Conservation (phyloP, 2,888 invertebrate species). For the Petrophora chlorosata region DNA sequence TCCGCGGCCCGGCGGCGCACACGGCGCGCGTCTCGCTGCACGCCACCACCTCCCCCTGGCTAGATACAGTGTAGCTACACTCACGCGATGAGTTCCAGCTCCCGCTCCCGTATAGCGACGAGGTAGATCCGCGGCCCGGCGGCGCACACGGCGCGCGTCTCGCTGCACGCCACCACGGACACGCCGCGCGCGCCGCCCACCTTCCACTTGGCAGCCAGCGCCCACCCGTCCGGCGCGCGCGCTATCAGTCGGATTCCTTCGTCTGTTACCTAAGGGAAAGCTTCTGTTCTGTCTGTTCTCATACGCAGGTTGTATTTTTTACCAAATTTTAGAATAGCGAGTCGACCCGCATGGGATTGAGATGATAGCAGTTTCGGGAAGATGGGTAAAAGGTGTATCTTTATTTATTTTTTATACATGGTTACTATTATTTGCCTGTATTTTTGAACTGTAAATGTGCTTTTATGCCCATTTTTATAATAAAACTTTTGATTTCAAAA, state of each 20-base stretch:
- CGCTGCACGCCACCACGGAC: conserved; percentile 94
- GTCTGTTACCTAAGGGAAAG: conserved; percentile 82
- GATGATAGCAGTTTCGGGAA: no score
- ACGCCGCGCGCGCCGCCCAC: conserved; percentile 90
- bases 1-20: conserved; percentile 94
- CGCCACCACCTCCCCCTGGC: no score
- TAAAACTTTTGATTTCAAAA: no score
- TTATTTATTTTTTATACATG: no score
- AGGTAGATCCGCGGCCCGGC: conserved; percentile 89
- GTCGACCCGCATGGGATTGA: no score
- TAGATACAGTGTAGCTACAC: conserved; percentile 70
- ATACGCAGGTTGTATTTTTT: background rate
- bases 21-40: no score
- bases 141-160: conserved; percentile 89
- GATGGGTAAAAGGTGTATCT: no score
- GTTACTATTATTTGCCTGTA: no score
- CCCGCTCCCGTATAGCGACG: conserved; percentile 45
- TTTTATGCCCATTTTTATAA: no score
- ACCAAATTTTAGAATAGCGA: background rate
- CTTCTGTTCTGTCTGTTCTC: no score
- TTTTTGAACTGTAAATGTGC: no score
- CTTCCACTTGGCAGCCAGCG: conserved; percentile 83
- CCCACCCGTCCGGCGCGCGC: conserved; percentile 77
- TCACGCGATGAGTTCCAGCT: conserved; percentile 39
- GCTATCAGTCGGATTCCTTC: conserved; percentile 67